Evolutionary conservation across 2,797 vertebrate species (phyloP).

Genomic region (Sebastes steindachneri): DNA sequence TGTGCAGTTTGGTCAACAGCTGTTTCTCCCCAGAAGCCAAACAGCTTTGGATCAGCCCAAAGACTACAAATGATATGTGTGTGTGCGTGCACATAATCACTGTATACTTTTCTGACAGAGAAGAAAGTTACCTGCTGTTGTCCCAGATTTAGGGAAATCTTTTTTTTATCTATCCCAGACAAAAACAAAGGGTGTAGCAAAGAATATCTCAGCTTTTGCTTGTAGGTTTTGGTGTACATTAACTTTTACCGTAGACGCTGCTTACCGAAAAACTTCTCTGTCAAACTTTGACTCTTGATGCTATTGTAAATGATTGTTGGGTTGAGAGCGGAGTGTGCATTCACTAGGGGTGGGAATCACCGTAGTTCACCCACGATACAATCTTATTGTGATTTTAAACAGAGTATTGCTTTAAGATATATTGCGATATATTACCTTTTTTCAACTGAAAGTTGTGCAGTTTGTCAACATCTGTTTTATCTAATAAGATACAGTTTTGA

Average conservation of each 20-base stretch:
- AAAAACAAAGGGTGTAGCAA: background rate
- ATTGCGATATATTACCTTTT: too few species aligned
- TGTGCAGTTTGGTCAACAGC: slow-evolving; percentile 66
- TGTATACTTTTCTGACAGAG: slow-evolving; percentile 16
- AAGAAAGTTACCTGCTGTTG: slow-evolving; percentile 31
- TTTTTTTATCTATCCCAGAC: background rate
- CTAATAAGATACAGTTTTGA: too few species aligned
- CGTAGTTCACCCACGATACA: too few species aligned
- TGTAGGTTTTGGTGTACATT: background rate
- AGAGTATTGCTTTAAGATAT: too few species aligned
- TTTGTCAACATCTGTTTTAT: too few species aligned
- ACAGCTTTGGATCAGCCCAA: slow-evolving; percentile 56
- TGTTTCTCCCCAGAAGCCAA: slow-evolving; percentile 59
- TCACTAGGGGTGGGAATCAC: background rate
- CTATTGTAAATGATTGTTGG: background rate
- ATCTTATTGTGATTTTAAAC: too few species aligned
- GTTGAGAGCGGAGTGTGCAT: background rate
- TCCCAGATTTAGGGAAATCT: slow-evolving; percentile 20
- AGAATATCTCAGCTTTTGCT: background rate
- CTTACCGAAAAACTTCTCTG: too few species aligned
- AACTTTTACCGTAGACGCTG: background rate
- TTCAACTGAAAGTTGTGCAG: too few species aligned
- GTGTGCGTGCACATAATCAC: slow-evolving; percentile 14
- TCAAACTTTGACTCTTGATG: background rate
- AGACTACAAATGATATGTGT: slow-evolving; percentile 33